Evolutionary conservation across 1,140 invertebrate genomes (phyloP), one percentile per base, ranked within the genome.

Genomic region (Habropoda laboriosa): DNA sequence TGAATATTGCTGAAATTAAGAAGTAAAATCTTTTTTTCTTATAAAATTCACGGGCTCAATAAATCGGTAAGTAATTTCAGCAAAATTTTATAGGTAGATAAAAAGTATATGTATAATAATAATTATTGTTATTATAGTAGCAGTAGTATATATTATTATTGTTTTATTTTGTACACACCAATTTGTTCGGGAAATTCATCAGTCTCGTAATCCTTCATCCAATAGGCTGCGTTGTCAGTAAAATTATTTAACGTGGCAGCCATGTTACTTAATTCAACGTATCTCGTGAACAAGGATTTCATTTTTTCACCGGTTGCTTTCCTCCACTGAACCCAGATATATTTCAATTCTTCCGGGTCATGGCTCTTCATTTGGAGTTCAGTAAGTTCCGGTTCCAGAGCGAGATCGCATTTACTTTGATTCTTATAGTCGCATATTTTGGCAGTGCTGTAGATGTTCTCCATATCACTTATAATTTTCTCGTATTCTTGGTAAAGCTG

Each of bases 271-370:
- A 98, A 91, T 42, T 95, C 92, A 1, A 98, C 95, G 86, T 96
- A 97, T 81, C 95, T 95, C 35, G 94, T 91, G 87, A 96, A 99
- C 35, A 95, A 90, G 0, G 94, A 79, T 58, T 95, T 94, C 30
- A 97, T 95, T 72, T 95, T 94, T 38, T 95, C 95, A 0, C 97
- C 97, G 5, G 95, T 95, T 18, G 92, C 94, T 45, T 95, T 94
- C 77, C 97, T 94, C 96, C 97, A 98, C 79, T 95, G 93, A 13
- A 94, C 92, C 97, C 97, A 98, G 18, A 95, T 91, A 82, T 96
- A 94, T 80, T 95, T 94, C 71, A 97, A 88, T 88, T 97, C 96
- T 45, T 96, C 94, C 24, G 96, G 95, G 89, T 97, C 94, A 24
- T 94, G 94, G 72, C 96, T 96, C 27, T 91, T 94, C 3, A 93